Conservation (phyloP, 2,888 invertebrate genomes). For the Heliconius ethilla region DNA sequence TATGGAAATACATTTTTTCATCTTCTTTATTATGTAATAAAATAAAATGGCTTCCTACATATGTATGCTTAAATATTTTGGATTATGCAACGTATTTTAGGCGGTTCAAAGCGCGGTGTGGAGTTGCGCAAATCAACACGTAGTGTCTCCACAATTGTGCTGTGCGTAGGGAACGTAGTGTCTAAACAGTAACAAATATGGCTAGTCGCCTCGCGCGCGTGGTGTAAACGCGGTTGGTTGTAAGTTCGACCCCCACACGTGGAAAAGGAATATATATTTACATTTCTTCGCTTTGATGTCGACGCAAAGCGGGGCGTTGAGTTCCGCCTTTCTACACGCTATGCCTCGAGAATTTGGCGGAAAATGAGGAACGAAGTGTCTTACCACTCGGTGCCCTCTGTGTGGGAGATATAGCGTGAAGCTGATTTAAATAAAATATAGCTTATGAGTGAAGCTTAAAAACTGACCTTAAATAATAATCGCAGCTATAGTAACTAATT, state of each 20-base stretch:
- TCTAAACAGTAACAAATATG: neutral
- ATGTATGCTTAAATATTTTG: neutral
- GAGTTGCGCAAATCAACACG: neutral
- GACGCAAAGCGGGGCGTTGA: too few relatives aligned
- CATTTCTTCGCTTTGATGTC: too few relatives aligned
- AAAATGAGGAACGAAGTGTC: too few relatives aligned
- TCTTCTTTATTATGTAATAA: neutral
- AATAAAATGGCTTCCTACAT: neutral
- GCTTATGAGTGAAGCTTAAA: neutral
- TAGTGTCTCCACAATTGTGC: neutral
- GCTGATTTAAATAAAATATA: neutral
- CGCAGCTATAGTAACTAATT: neutral
- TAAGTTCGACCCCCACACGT: too few relatives aligned
- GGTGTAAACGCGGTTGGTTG: too few relatives aligned
- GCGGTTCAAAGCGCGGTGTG: neutral
- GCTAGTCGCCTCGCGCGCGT: too few relatives aligned
- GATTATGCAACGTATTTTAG: neutral
- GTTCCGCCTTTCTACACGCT: too few relatives aligned
- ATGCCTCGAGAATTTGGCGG: too few relatives aligned
- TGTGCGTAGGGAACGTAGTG: neutral
- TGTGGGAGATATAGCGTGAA: too few relatives aligned
- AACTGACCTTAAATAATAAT: neutral
- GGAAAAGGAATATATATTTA: too few relatives aligned
- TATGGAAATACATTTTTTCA: neutral
- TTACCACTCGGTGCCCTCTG: too few relatives aligned